Evolutionary conservation across 2,888 invertebrate genomes (phyloP).

Genomic region (Chelonus formosanus): DNA sequence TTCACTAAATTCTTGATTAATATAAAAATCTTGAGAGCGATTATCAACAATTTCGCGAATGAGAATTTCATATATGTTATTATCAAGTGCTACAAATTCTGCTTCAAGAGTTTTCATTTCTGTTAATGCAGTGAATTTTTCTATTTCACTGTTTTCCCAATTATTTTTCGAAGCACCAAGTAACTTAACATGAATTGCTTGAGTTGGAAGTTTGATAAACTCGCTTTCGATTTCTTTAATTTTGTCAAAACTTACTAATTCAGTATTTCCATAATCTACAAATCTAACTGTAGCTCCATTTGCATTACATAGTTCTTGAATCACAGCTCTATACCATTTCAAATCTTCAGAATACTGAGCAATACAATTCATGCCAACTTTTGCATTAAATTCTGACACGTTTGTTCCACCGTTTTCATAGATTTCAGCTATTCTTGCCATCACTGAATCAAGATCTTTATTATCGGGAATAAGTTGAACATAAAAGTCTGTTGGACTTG

Average conservation of each 20-base stretch:
- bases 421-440: constrained; percentile 49
- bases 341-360: constrained; percentile 67
- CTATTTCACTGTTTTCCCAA: constrained; percentile 44
- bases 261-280: constrained; percentile 79
- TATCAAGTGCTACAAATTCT: constrained; percentile 52
- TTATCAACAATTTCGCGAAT: constrained; percentile 46
- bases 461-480: constrained; percentile 55
- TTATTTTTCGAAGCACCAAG: constrained; percentile 48
- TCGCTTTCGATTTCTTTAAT: constrained; percentile 63
- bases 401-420: constrained; percentile 51
- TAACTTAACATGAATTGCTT: constrained; percentile 61
- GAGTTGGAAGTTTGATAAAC: constrained; percentile 55
- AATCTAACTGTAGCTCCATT: constrained; percentile 70
- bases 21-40: constrained; percentile 37
- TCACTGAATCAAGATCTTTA: constrained; percentile 49
- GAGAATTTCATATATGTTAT: constrained; percentile 51
- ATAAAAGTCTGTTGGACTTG: constrained; percentile 54
- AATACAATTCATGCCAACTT: constrained; percentile 50
- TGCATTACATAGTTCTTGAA: constrained; percentile 64
- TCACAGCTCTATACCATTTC: constrained; percentile 76
- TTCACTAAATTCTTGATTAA: constrained; percentile 52
- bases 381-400: constrained; percentile 43
- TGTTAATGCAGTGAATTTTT: constrained; percentile 44
- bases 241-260: constrained; percentile 67
- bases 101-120: constrained; percentile 50